Conservation (phyloP, 2,797 vertebrate species). For the Spinus olivaceus region DNA sequence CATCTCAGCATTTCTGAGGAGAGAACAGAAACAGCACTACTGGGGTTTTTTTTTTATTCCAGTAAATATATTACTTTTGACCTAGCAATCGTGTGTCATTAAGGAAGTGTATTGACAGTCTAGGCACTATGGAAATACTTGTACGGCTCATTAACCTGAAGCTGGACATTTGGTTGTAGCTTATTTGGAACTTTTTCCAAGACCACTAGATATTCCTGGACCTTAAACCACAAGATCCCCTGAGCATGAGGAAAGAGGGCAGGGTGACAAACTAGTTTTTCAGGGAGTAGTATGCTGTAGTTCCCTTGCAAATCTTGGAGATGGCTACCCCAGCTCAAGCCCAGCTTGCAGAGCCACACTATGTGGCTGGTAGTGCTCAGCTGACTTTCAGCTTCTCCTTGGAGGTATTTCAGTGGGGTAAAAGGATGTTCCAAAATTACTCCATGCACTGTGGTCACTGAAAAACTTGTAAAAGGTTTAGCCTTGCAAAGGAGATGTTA, state of each 20-base stretch:
- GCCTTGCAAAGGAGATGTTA: not conserved
- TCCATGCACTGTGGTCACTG: not conserved
- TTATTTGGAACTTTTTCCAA: constrained; percentile 28
- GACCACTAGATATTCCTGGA: not conserved
- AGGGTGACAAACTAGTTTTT: not conserved
- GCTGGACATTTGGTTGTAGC: constrained; percentile 65
- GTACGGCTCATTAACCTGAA: constrained; percentile 33
- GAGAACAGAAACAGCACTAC: not conserved
- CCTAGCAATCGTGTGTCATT: not conserved
- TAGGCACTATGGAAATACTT: not conserved
- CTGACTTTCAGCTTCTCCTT: not conserved
- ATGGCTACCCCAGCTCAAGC: not conserved
- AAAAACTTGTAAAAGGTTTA: not conserved
- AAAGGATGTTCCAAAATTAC: not conserved
- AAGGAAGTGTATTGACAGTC: not conserved
- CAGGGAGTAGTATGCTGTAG: not conserved
- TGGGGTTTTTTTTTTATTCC: not conserved
- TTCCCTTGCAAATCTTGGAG: fast-evolving
- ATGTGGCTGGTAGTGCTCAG: not conserved
- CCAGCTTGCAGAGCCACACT: not conserved
- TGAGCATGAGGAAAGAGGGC: not conserved
- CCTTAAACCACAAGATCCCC: not conserved
- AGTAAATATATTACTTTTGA: not conserved
- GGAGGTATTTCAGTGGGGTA: not conserved
- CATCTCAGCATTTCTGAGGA: not conserved